Evolutionary conservation across 2,797 vertebrate species (phyloP), one percentile per base, ranked within the genome.

Genomic region (Lates japonicus): DNA sequence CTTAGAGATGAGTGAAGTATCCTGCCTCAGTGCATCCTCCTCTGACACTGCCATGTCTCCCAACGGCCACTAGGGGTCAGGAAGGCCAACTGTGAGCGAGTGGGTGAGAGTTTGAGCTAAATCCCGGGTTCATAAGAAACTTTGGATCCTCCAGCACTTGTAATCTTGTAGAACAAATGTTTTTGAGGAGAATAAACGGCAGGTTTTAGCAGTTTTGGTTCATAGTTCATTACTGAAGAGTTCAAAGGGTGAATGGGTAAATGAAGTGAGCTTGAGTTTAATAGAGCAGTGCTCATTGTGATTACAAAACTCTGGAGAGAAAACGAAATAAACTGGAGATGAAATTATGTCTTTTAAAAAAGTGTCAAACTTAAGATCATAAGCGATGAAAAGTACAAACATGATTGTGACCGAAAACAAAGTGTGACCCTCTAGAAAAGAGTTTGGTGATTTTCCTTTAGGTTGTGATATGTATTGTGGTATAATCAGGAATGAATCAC

Each of bases 41-140:
- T 17, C 11, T 5, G 1, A 46, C 39, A 4, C 22, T 52, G 75
- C 7, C 22, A 37, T 76, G 41, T 41, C 65, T 31, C 22, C 2
- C 0, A 7, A 7, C 3, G 54, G 13, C 81, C 86, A 31, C 81
- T 51, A 84, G 83, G 42, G 64, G 81, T 31, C 88, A 75, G 60
- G 29, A 76, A n/a, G 76, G 49, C 29, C 33, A 61, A 14, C 13
- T 44, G 48, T 58, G 48, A 60, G 57, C 25, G 25, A 33, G 7
- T 25, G 52, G 55, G 0, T 14, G 20, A 19, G 5, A 9, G 19
- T 7, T 29, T 29, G 25, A 29, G 25, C 25, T 3, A 39, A 9
- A 6, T 37, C 35, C 37, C 59, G 25, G 64, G 20, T 14, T n/a
- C 1, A 63, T 41, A 8, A 37, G 17, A 20, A 51, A 59, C 25